phyloP scores from a whole-genome alignment of 2,888 invertebrate genomes.

The Drosophila picticornis region DNA sequence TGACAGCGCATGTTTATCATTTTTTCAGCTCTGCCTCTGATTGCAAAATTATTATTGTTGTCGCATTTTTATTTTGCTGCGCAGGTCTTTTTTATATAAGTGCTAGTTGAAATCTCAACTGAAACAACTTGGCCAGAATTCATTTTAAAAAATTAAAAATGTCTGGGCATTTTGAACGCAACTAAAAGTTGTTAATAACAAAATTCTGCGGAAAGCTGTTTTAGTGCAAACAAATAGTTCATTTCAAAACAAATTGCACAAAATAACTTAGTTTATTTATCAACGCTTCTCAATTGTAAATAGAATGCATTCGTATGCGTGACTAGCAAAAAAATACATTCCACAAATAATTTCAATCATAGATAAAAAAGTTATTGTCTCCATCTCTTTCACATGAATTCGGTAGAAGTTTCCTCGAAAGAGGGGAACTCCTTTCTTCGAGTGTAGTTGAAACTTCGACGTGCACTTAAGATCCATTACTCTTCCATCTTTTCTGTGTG shows the following conservation, averaged over 20 bases:
- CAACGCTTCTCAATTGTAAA: neutral
- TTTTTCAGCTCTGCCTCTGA: conserved; percentile 22
- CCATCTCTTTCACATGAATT: neutral
- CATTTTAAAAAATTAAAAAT: neutral
- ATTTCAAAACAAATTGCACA: neutral
- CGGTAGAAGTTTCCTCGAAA: neutral
- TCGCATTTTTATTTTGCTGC: conserved; percentile 24
- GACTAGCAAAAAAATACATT: neutral
- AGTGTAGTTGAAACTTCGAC: conserved; percentile 20
- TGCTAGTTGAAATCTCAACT: neutral
- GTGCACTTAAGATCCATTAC: conserved; percentile 6
- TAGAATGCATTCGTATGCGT: neutral
- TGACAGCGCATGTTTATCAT: conserved; percentile 15
- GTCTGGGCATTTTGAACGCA: conserved; percentile 6
- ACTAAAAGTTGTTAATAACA: conserved; percentile 13
- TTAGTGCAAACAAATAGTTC: neutral
- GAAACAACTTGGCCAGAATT: conserved; percentile 12
- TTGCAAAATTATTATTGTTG: conserved; percentile 33
- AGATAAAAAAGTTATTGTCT: neutral
- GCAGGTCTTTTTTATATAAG: conserved; percentile 28
- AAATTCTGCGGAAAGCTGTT: conserved; percentile 1
- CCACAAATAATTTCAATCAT: neutral
- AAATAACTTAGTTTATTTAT: neutral
- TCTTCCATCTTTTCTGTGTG: conserved; percentile 9
- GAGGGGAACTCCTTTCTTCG: neutral